Evolutionary conservation across 1,140 invertebrate species (phyloP), one percentile per base, ranked within the genome.

Genomic region (Venturia canescens): DNA sequence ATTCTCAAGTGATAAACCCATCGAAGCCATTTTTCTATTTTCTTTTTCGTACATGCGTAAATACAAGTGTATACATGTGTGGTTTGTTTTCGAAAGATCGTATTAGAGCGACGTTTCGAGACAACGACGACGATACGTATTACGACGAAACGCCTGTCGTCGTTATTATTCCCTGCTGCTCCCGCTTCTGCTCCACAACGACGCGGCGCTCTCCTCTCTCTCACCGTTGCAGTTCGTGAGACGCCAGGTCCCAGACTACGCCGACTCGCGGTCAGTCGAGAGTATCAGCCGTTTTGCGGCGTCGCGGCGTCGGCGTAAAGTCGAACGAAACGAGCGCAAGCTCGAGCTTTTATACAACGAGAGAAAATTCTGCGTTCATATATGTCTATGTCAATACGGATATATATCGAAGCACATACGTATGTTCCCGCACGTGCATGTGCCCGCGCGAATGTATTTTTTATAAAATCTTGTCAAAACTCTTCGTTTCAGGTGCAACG

Each of bases 221-320:
- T 85, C 84, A 78, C 84, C 85, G 85, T 85, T 87, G 87, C 86
- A 86, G 84, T 80, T 84, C 84, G 85, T 84, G 84, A 87, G 85
- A 87, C 86, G 80, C 79, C 84, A 84, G 84, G 80, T 79, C 81
- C 84, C 87, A 85, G 86, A 89, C 87, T 90, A 89, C 88, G 86
- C 89, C 89, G 89, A 90, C 86, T 85, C 90, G 50, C 81, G 83
- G 85, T 26, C n/a, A 80, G 27, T 26, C 48, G 77, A 69, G 72
- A 80, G 78, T 83, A 80, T 75, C 57, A 69, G 31, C 83, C 84
- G 86, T 85, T 82, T 63, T 63, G 60, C 60, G 60, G 60, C 60
- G 60, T 63, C 60, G 60, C 60, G 60, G 60, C 60, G 60, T 63
- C 60, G 81, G 87, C 89, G 89, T 88, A 87, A 86, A 87, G 85